Percentiles rank a stretch among this genome's conserved stretches.
Conservation (phyloP, 2,797 vertebrate genomes). For the Lacerta agilis region DNA sequence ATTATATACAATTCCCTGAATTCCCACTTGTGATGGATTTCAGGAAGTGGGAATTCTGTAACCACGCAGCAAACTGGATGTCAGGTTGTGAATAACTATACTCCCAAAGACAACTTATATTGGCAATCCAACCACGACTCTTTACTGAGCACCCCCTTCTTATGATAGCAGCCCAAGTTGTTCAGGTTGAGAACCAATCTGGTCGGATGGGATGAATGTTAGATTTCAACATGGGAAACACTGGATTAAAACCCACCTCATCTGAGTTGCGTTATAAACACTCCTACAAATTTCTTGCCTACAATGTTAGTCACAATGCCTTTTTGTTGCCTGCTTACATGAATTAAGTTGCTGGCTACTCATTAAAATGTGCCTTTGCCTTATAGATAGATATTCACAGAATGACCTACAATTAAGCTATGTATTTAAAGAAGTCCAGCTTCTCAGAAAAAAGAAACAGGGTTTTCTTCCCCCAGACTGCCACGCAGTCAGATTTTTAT, state of each 20-base stretch:
- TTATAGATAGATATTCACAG: slow-evolving; percentile 61
- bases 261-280: background rate
- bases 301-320: slow-evolving; percentile 41
- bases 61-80: background rate
- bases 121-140: background rate
- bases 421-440: slow-evolving; percentile 26
- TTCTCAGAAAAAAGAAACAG: slow-evolving; percentile 32
- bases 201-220: background rate
- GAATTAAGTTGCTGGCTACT: slow-evolving; percentile 53
- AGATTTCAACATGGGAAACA: background rate
- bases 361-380: slow-evolving; percentile 59
- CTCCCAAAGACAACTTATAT: background rate
- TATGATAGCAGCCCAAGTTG: background rate
- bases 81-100: background rate
- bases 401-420: background rate
- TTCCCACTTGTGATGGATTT: background rate
- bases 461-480: background rate
- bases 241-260: background rate
- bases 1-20: background rate
- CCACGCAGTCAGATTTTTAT: slow-evolving; percentile 48
- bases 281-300: slow-evolving; percentile 22
- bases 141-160: background rate
- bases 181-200: background rate
- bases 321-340: slow-evolving; percentile 23
- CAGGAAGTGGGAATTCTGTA: background rate